Evolutionary conservation across 2,888 invertebrate genomes (phyloP).

Genomic region (Trilocha varians): DNA sequence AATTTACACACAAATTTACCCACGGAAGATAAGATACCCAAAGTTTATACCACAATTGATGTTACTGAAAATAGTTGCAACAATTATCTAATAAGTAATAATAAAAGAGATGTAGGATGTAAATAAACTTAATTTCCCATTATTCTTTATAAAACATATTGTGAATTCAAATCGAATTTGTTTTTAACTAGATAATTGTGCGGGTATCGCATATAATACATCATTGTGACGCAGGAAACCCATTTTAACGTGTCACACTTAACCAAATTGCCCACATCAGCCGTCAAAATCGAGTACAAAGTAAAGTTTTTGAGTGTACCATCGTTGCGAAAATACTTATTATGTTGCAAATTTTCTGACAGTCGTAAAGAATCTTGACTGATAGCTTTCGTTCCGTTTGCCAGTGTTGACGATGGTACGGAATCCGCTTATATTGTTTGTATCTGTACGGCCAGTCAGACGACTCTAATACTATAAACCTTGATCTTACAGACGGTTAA

Average conservation of each 20-base stretch:
- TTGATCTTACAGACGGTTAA: conserved; percentile 20
- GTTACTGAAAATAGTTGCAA: too few relatives aligned
- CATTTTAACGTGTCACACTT: neutral
- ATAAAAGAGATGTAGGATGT: too few relatives aligned
- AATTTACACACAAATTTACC: too few relatives aligned
- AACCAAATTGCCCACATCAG: neutral
- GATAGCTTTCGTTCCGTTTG: conserved; percentile 52
- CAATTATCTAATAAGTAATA: too few relatives aligned
- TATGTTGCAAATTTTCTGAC: conserved; percentile 56
- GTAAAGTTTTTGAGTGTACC: neutral
- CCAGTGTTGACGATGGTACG: conserved; percentile 31
- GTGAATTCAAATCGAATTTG: neutral
- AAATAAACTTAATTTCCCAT: too few relatives aligned
- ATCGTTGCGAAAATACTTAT: conserved; percentile 20
- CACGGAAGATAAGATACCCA: too few relatives aligned
- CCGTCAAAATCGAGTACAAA: neutral
- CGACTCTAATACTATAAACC: conserved; percentile 8
- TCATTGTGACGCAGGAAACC: neutral
- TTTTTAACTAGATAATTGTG: neutral
- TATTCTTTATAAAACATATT: neutral
- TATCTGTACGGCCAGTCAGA: conserved; percentile 18
- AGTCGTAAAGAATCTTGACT: conserved; percentile 57
- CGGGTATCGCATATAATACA: neutral
- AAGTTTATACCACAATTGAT: too few relatives aligned
- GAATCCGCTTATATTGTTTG: conserved; percentile 28